phyloP scores from a whole-genome alignment of 2,888 invertebrate species.

The Zootermopsis nevadensis region DNA sequence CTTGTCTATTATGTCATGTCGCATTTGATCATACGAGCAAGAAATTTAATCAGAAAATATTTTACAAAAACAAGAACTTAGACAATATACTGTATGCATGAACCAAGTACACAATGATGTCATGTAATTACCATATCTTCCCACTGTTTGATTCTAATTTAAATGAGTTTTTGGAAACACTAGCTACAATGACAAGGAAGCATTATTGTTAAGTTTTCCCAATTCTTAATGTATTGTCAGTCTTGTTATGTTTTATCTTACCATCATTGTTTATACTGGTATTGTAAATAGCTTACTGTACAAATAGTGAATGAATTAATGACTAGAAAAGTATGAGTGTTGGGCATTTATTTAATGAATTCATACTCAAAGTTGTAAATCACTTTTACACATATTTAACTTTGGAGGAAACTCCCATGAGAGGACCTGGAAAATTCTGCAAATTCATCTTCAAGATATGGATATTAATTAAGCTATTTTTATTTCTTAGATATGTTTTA shows the following conservation, averaged over 20 bases:
- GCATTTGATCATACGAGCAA: constrained; percentile 16
- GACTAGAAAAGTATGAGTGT: constrained; percentile 8
- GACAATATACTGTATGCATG: constrained; percentile 33
- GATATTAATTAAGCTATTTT: background rate
- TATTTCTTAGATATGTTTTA: background rate
- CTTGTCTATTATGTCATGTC: constrained; percentile 22
- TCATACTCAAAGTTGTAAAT: background rate
- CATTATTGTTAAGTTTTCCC: constrained; percentile 33
- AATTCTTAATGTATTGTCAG: constrained; percentile 17
- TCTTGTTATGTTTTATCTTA: constrained; percentile 35
- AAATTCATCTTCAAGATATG: background rate
- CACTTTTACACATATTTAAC: background rate
- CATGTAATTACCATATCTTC: constrained; percentile 20
- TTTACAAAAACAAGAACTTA: constrained; percentile 19
- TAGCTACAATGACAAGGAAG: constrained; percentile 28
- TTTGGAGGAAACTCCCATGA: background rate
- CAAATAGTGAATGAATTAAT: constrained; percentile 43
- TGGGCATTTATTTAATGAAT: constrained; percentile 8
- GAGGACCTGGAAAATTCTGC: background rate
- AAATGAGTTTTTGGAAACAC: constrained; percentile 26
- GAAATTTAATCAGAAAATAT: background rate
- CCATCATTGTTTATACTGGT: constrained; percentile 33
- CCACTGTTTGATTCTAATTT: constrained; percentile 1
- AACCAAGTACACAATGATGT: constrained; percentile 28
- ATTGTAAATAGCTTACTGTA: constrained; percentile 49